Conservation (phyloP, 2,113 vertebrate species). For the Eleginops maclovinus region DNA sequence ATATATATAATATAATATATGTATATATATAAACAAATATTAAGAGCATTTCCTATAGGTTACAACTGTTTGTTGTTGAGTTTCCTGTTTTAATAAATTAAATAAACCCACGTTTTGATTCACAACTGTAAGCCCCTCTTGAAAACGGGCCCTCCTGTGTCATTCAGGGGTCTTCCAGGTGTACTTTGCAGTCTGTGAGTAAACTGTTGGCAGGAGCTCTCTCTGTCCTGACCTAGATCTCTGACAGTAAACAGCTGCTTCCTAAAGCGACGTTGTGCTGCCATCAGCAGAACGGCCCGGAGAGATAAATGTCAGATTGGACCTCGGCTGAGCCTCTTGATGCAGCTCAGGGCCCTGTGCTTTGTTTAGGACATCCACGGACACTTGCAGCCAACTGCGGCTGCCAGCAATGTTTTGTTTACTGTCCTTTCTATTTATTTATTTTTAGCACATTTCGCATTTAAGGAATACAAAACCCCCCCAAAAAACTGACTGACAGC, state of each 20-base stretch:
- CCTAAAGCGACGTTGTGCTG: conserved; percentile 78
- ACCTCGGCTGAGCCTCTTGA: conserved; percentile 79
- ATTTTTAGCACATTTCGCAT: conserved; percentile 30
- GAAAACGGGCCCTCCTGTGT: too few relatives aligned
- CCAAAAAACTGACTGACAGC: not conserved
- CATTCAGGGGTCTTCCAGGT: conserved; percentile 6
- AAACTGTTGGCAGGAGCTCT: conserved; percentile 47
- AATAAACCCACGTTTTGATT: not conserved
- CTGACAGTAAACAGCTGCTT: conserved; percentile 86
- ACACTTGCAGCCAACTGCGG: conserved; percentile 69
- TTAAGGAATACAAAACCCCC: not conserved
- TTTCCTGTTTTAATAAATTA: not conserved
- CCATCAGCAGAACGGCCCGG: conserved; percentile 82
- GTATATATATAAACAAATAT: too few relatives aligned
- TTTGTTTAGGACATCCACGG: conserved; percentile 76
- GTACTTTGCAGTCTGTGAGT: not conserved
- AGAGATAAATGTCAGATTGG: conserved; percentile 88
- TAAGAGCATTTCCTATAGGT: too few relatives aligned
- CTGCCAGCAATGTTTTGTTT: conserved; percentile 22
- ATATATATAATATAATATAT: too few relatives aligned
- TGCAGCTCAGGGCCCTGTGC: conserved; percentile 71
- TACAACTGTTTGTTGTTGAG: not conserved
- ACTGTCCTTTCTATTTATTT: not conserved
- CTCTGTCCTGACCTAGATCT: conserved; percentile 85
- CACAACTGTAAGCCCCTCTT: not conserved